phyloP scores from a whole-genome alignment of 2,113 vertebrate species.

The Nyctibius bracteatus region DNA sequence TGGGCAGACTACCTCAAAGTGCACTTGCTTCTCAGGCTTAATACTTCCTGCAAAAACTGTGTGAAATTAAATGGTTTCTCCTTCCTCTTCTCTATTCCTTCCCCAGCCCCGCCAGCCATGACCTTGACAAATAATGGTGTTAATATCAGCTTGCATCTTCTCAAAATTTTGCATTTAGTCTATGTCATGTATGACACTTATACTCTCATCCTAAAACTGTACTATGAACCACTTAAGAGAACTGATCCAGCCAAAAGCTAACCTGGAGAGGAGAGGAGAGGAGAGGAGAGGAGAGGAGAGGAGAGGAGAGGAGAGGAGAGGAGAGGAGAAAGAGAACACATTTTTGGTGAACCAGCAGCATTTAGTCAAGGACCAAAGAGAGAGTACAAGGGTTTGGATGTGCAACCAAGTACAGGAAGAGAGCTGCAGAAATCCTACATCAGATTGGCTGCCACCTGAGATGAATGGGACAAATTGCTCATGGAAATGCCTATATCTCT shows the following conservation, averaged over 20 bases:
- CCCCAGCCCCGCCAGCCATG: neutral
- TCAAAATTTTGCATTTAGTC: neutral
- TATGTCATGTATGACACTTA: neutral
- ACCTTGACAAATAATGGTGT: neutral
- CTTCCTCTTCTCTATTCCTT: neutral
- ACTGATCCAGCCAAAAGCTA: neutral
- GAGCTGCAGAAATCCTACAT: neutral
- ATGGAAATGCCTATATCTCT: neutral
- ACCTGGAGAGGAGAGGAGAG: neutral
- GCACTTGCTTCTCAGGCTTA: neutral
- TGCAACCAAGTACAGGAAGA: neutral
- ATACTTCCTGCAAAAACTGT: neutral
- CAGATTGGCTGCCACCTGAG: neutral
- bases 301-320: too few relatives aligned
- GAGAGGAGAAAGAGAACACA: fast-evolving
- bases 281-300: too few relatives aligned
- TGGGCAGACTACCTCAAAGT: neutral
- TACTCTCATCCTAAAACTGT: neutral
- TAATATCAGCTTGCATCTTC: neutral
- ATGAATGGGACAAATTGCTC: neutral
- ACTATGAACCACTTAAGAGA: neutral
- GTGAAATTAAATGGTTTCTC: neutral
- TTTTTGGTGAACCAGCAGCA: neutral
- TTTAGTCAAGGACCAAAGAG: neutral
- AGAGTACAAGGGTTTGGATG: neutral